Conservation (phyloP, 1,140 invertebrate genomes). For the Aporrectodea caliginosa region DNA sequence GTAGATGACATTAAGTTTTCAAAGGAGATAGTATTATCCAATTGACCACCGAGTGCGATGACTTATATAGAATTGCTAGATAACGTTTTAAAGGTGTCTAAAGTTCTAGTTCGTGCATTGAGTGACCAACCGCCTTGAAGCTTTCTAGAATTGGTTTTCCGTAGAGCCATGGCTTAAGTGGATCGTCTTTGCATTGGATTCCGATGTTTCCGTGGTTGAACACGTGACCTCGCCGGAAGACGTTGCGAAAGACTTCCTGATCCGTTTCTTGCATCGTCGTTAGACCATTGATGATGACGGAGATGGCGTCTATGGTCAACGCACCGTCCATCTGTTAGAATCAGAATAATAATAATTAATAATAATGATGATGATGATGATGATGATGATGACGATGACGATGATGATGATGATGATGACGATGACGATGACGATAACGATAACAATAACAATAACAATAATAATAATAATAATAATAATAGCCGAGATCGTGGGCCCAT, state of each 20-base stretch:
- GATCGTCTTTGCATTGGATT: slow-evolving; percentile 41
- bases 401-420: too few species aligned
- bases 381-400: too few species aligned
- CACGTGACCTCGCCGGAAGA: slow-evolving; percentile 44
- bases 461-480: neutral
- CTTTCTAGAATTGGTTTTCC: slow-evolving; percentile 41
- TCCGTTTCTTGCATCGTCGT: slow-evolving; percentile 40
- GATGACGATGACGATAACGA: too few species aligned
- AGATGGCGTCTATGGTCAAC: slow-evolving; percentile 45
- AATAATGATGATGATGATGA: too few species aligned
- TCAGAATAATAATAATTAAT: neutral
- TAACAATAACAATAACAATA: neutral
- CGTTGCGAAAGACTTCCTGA: slow-evolving; percentile 41
- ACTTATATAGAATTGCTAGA: too few species aligned
- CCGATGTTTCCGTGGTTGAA: slow-evolving; percentile 50
- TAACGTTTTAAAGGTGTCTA: too few species aligned
- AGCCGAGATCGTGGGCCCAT: too few species aligned
- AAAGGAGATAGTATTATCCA: too few species aligned
- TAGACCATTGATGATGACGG: slow-evolving; percentile 41
- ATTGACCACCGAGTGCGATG: too few species aligned
- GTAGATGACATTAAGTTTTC: too few species aligned
- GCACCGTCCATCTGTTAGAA: slow-evolving; percentile 43
- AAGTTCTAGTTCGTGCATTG: too few species aligned
- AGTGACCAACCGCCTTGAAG: slow-evolving; percentile 42
- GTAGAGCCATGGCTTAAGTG: slow-evolving; percentile 46